These are phyloP conservation scores for Axis porcinus DNA, from an alignment of 2,113 vertebrate genomes.

Conservation along the genomic window DNA sequence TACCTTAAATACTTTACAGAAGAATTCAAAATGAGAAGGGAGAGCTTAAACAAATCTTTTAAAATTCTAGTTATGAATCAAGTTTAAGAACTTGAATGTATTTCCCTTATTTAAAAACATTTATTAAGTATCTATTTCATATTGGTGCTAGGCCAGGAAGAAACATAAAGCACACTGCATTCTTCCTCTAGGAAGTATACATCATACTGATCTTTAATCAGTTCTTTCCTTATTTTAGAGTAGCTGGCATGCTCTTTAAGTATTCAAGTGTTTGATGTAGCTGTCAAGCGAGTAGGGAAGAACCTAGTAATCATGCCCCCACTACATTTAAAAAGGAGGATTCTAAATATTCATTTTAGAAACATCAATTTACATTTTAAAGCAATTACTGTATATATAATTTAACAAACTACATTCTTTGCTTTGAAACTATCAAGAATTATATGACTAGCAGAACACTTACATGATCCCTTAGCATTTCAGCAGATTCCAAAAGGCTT, in stretches of 20 bases:
- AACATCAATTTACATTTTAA: conserved; percentile 62
- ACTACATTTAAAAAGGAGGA: conserved; percentile 39
- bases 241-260: conserved; percentile 25
- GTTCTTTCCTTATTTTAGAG: conserved; percentile 8
- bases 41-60: neutral
- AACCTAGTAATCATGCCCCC: conserved; percentile 28
- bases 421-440: conserved; percentile 43
- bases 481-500: neutral
- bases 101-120: neutral
- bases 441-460: conserved; percentile 11
- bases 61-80: neutral
- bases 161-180: neutral
- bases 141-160: neutral
- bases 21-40: conserved; percentile 35
- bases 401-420: conserved; percentile 56
- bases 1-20: neutral
- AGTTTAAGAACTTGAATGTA: neutral
- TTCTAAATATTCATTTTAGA: conserved; percentile 58
- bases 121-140: neutral
- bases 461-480: conserved; percentile 14
- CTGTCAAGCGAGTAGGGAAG: conserved; percentile 25
- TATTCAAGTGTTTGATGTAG: conserved; percentile 18
- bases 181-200: neutral
- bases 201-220: conserved; percentile 25
- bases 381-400: conserved; percentile 51